Conservation (phyloP, 92 coral and sea anemone species). For the Nematostella vectensis region DNA sequence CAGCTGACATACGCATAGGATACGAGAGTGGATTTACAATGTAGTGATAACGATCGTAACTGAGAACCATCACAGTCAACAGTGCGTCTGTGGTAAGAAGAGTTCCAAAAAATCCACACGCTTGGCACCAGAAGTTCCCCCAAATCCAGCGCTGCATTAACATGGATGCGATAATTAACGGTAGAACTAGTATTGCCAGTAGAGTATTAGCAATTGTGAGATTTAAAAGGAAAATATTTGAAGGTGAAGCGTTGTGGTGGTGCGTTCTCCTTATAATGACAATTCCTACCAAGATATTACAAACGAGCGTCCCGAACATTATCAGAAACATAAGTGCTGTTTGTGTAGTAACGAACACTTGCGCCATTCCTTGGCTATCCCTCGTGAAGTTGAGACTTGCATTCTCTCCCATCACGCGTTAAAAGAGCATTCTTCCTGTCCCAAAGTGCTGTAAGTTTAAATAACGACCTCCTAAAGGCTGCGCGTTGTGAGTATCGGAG, state of each 20-base stretch:
- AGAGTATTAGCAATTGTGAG: constrained; percentile 63
- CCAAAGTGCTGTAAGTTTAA: too few relatives aligned
- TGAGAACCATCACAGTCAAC: constrained; percentile 68
- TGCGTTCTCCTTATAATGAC: constrained; percentile 62
- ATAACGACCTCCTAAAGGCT: too few relatives aligned
- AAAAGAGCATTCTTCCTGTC: too few relatives aligned
- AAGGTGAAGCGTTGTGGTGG: constrained; percentile 53
- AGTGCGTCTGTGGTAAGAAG: constrained; percentile 64
- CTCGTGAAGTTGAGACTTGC: too few relatives aligned
- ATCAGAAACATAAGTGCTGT: constrained; percentile 52
- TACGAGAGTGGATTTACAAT: constrained; percentile 80
- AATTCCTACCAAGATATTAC: constrained; percentile 70
- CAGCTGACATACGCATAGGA: constrained; percentile 67
- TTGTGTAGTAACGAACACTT: constrained; percentile 33
- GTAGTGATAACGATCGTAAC: constrained; percentile 89
- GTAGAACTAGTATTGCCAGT: constrained; percentile 55
- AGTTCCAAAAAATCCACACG: constrained; percentile 64
- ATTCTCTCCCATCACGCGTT: too few relatives aligned
- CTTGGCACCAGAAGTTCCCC: constrained; percentile 76
- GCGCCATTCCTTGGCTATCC: too few relatives aligned
- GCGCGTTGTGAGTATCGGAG: too few relatives aligned
- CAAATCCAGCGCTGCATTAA: constrained; percentile 61
- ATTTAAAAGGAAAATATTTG: constrained; percentile 80
- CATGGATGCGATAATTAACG: constrained; percentile 70
- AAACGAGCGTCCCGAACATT: constrained; percentile 55